Evolutionary conservation across 2,113 vertebrate species (phyloP).

Genomic region (Oreochromis niloticus): DNA sequence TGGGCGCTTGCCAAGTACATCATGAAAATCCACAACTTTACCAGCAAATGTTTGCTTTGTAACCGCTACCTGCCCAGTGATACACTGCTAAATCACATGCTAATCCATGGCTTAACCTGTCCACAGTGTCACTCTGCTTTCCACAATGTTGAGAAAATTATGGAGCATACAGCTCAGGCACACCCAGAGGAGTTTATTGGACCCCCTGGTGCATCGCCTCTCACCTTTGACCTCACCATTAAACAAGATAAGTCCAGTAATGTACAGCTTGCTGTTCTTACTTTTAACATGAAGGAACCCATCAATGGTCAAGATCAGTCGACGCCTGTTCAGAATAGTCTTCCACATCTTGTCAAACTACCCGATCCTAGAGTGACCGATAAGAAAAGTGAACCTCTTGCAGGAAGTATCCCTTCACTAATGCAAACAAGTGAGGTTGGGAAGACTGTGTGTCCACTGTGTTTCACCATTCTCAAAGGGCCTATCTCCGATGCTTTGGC

Average conservation of each 20-base stretch:
- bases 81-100: conserved; percentile 93
- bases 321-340: conserved; percentile 75
- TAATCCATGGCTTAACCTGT: conserved; percentile 96
- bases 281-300: conserved; percentile 89
- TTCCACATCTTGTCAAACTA: conserved; percentile 64
- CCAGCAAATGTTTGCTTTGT: conserved; percentile 98
- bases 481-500: conserved; percentile 89
- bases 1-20: conserved; percentile 96
- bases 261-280: conserved; percentile 91
- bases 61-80: conserved; percentile 95
- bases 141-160: conserved; percentile 94
- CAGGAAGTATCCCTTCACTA: conserved; percentile 76
- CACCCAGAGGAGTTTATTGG: conserved; percentile 87
- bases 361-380: conserved; percentile 76
- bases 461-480: conserved; percentile 94
- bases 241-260: conserved; percentile 91
- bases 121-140: conserved; percentile 93
- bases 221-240: conserved; percentile 93
- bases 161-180: conserved; percentile 84
- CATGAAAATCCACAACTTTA: conserved; percentile 99
- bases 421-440: conserved; percentile 85
- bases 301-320: conserved; percentile 78
- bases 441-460: conserved; percentile 92
- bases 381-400: conserved; percentile 68
- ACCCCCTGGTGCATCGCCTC: conserved; percentile 84